A percentile compares a stretch with the other conserved stretches of the same genome.
phyloP scores from a whole-genome alignment of 2,888 invertebrate genomes.

The Chaitophorus viminalis region DNA sequence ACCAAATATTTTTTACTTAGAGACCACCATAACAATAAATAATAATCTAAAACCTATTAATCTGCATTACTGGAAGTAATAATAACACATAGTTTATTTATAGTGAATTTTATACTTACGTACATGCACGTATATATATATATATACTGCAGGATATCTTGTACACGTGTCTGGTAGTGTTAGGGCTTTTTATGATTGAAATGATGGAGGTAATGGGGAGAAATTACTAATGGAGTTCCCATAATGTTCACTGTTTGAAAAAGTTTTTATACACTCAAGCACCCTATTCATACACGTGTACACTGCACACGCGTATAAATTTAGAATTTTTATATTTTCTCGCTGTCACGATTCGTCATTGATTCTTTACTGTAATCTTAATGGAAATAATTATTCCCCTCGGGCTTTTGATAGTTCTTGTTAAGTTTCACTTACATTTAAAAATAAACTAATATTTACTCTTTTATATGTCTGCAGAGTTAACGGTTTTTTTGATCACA shows the following conservation, averaged over 20 bases:
- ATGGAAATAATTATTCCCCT: not conserved
- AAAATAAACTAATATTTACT: no score
- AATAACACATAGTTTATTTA: not conserved
- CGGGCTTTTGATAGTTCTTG: not conserved
- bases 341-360: not conserved
- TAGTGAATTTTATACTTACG: not conserved
- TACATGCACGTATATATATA: not conserved
- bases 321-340: not conserved
- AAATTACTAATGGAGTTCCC: not conserved
- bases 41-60: not conserved
- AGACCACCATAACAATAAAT: not conserved
- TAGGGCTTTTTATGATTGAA: not conserved
- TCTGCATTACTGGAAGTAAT: not conserved
- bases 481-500: no score
- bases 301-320: not conserved
- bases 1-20: not conserved
- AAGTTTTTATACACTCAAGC: not conserved
- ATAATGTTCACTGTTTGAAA: not conserved
- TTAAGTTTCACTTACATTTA: not conserved
- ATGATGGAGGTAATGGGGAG: not conserved
- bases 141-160: not conserved
- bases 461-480: no score
- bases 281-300: not conserved
- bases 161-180: not conserved
- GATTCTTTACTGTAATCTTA: not conserved